Base-by-base conservation (phyloP, 2,797 vertebrate species). In the Varecia variegata region DNA sequence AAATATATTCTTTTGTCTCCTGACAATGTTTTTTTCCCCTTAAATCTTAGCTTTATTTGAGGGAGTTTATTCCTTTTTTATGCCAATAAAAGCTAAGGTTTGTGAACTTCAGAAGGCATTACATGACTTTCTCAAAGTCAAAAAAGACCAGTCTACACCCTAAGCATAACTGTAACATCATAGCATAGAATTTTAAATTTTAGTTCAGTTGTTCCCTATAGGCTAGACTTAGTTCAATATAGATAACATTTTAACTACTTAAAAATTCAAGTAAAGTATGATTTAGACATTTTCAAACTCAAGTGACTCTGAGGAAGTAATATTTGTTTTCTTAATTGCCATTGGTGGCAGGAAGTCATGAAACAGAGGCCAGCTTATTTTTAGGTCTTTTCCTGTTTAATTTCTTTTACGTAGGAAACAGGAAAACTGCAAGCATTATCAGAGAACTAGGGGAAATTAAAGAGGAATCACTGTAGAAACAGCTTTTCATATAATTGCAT, bases 41-140 rank as follows among this genome's bases (percentile, higher is more conserved):
- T 40, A 58, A 68, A 52, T 52, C 45, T 82, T 52, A 93, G 50
- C 6, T 77, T 96, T 92, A 52, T 52, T 87, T 73, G 74, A 32
- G 40, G 32, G 30, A 45, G 6, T 88, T 86, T 70, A 43, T 79
- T 43, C 23, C 25, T 73, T 88, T 68, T 80, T 76, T 35, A 77
- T 62, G 27, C 38, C 70, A 82, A 88, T 52, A 96, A 92, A 30
- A 90, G 80, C 43, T 88, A 83, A 83, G 47, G 45, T 56, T 70
- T 77, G 65, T 68, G 35, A 93, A 96, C 17, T 40, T 89, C 15
- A 81, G 40, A 56, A 93, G 27, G 54, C 20, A 7, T 68, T n/a
- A 47, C 25, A 58, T 32, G 23, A 76, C 58, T 77, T 92, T 92
- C 38, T 60, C 65, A 43, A 80, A 62, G 68, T 85, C 62, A 80